phyloP scores from a whole-genome alignment of 2,888 invertebrate genomes.

The Erynnis tages region DNA sequence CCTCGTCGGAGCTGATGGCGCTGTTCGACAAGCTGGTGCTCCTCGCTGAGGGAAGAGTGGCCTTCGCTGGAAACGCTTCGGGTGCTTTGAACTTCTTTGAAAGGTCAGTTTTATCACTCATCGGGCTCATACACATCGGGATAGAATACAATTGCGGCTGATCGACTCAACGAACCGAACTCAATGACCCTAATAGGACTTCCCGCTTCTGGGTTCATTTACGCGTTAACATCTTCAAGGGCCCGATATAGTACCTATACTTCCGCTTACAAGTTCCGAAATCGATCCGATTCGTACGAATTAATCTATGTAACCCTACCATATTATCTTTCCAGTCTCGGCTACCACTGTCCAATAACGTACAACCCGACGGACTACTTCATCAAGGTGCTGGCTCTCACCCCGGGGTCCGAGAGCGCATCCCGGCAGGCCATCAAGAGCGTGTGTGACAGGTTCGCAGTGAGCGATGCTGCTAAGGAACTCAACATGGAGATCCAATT shows the following conservation, averaged over 20 bases:
- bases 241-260: slow-evolving; percentile 10
- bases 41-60: slow-evolving; percentile 93
- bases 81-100: slow-evolving; percentile 77
- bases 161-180: slow-evolving; percentile 13
- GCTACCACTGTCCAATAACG: slow-evolving; percentile 88
- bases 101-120: slow-evolving; percentile 79
- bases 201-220: slow-evolving; percentile 35
- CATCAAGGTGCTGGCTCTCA: slow-evolving; percentile 90
- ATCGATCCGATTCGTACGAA: background rate
- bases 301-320: too few species aligned
- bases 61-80: slow-evolving; percentile 88
- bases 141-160: slow-evolving; percentile 13
- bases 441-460: slow-evolving; percentile 89
- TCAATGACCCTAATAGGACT: slow-evolving; percentile 47
- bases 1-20: slow-evolving; percentile 92
- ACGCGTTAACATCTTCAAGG: slow-evolving; percentile 7
- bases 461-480: slow-evolving; percentile 89
- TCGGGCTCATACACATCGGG: background rate
- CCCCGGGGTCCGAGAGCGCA: slow-evolving; percentile 88
- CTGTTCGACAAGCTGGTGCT: slow-evolving; percentile 90
- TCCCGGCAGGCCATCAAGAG: slow-evolving; percentile 86
- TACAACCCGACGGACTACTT: slow-evolving; percentile 96
- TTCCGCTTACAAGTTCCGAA: background rate
- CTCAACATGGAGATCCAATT: slow-evolving; percentile 87
- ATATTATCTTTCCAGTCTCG: slow-evolving; percentile 74